These are phyloP conservation scores for Actinia tenebrosa DNA, from an alignment of 64 coral and sea anemone species.

Conservation along the genomic window DNA sequence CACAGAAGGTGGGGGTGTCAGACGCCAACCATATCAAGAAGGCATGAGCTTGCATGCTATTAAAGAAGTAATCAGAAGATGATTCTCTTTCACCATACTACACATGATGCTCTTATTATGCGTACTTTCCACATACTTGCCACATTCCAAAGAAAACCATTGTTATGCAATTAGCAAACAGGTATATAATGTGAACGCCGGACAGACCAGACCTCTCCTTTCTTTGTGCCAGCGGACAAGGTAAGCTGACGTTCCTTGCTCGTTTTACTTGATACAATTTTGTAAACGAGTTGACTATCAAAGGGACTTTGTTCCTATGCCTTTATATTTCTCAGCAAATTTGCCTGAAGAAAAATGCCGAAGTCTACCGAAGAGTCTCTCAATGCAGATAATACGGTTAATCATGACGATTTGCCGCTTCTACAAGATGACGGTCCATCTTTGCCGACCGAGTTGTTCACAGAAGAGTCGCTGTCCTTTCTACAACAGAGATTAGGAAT, in stretches of 20 bases:
- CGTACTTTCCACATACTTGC: background rate
- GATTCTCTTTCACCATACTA: slow-evolving; percentile 1
- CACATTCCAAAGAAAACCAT: slow-evolving; percentile 14
- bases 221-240: slow-evolving; percentile 1
- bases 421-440: background rate
- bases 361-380: background rate
- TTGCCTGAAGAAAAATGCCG: background rate
- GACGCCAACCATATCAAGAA: no score
- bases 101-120: slow-evolving; percentile 1
- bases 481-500: slow-evolving; percentile 1
- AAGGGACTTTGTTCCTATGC: background rate
- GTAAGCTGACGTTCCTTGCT: slow-evolving; percentile 7
- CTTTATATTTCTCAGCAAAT: slow-evolving; percentile 1
- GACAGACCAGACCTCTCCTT: background rate
- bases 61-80: no score
- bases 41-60: no score
- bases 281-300: background rate
- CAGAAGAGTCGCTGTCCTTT: background rate
- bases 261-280: background rate
- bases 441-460: background rate
- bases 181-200: background rate
- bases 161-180: slow-evolving; percentile 9
- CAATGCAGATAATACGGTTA: background rate
- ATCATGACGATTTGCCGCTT: background rate
- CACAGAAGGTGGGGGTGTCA: no score